phyloP scores from a whole-genome alignment of 1,140 invertebrate species.

The Lepidostoma basale region DNA sequence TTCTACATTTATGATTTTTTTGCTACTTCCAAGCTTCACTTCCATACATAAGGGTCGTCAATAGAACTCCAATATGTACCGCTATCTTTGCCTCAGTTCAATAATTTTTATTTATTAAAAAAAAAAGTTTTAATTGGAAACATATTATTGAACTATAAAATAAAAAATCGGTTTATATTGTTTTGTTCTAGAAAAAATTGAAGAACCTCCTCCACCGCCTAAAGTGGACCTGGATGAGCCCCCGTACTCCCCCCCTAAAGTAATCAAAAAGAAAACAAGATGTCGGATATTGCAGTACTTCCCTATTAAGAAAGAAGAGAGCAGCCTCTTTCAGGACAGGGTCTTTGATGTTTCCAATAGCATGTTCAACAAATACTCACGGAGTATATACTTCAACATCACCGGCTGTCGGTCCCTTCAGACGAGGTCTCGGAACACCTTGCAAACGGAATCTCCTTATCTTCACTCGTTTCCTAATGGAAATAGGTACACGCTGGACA shows the following conservation, averaged over 20 bases:
- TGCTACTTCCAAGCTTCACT: too few relatives aligned
- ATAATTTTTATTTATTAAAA: background rate
- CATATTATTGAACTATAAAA: too few relatives aligned
- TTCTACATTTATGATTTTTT: too few relatives aligned
- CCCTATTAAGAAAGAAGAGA: conserved; percentile 27
- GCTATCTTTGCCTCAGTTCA: too few relatives aligned
- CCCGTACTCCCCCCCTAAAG: conserved; percentile 29
- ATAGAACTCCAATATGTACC: too few relatives aligned
- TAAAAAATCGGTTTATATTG: background rate
- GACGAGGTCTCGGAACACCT: conserved; percentile 10
- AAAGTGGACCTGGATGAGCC: conserved; percentile 23
- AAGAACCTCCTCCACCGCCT: conserved; percentile 17
- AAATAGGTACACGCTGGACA: conserved; percentile 38
- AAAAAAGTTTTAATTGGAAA: background rate
- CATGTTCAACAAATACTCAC: background rate
- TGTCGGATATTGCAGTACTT: conserved; percentile 30
- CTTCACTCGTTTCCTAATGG: conserved; percentile 37
- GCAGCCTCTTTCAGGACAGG: conserved; percentile 16
- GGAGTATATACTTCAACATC: conserved; percentile 36
- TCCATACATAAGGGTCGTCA: too few relatives aligned
- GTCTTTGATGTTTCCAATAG: conserved; percentile 29
- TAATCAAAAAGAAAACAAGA: conserved; percentile 37
- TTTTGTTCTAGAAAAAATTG: conserved; percentile 33
- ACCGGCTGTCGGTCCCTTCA: conserved; percentile 26
- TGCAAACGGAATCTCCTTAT: conserved; percentile 18